A percentile compares a stretch with the other conserved stretches of the same genome.
Evolutionary conservation across 35 echinoderm and acorn worm genomes (phyloP).

Genomic region (Holothuria glaberrima): DNA sequence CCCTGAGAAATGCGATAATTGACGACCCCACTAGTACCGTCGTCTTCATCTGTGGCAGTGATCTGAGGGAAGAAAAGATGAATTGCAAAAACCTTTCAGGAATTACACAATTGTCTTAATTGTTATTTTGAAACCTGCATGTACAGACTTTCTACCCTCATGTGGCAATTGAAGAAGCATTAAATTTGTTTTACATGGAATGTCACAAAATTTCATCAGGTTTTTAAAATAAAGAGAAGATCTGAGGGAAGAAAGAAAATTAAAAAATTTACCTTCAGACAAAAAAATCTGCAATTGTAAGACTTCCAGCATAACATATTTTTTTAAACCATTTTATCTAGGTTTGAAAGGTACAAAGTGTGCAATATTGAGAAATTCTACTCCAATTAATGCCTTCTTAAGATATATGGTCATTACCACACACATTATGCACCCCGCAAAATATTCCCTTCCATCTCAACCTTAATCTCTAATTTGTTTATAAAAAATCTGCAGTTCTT

Average conservation of each 20-base stretch:
- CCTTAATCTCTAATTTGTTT: too few species aligned
- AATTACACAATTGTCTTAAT: too few species aligned
- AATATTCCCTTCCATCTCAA: not conserved
- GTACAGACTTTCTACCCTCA: too few species aligned
- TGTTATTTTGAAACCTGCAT: too few species aligned
- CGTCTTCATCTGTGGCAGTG: constrained; percentile 62
- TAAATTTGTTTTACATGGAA: not conserved
- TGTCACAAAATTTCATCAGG: not conserved
- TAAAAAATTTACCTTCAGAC: too few species aligned
- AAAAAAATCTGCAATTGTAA: too few species aligned
- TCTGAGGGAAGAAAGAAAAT: too few species aligned
- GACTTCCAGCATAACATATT: too few species aligned
- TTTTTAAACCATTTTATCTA: too few species aligned
- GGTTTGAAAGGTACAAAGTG: too few species aligned
- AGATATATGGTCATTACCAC: not conserved
- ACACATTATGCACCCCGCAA: not conserved
- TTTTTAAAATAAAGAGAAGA: not conserved
- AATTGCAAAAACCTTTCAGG: too few species aligned
- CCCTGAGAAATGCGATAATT: constrained; percentile 78
- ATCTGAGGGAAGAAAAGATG: constrained; percentile 22
- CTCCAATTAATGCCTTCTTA: not conserved
- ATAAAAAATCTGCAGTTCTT: not conserved
- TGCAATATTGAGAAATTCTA: too few species aligned
- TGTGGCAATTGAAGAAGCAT: not conserved
- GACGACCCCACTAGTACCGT: constrained; percentile 51